A percentile compares a stretch with the other conserved stretches of the same genome.
These are phyloP conservation scores for Boloria euphrosyne DNA, from an alignment of 2,888 invertebrate species.

Conservation along the genomic window DNA sequence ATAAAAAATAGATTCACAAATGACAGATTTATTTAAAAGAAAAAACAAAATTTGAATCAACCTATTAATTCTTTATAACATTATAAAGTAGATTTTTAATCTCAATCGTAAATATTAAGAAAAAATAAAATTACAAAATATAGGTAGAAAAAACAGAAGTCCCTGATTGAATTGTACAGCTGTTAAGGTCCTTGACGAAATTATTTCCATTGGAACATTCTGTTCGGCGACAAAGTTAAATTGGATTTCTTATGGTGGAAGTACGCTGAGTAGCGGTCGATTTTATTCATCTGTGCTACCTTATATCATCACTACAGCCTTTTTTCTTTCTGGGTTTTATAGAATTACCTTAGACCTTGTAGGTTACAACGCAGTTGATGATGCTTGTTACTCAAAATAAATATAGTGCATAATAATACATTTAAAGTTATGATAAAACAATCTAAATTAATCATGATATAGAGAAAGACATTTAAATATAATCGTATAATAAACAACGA, in stretches of 20 bases:
- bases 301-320: constrained; percentile 67
- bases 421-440: no score
- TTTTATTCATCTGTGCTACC: constrained; percentile 66
- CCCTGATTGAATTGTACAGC: constrained; percentile 79
- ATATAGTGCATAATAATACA: no score
- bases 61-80: no score
- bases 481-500: no score
- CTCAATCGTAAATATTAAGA: not conserved
- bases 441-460: no score
- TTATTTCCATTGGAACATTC: constrained; percentile 80
- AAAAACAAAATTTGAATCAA: no score
- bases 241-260: constrained; percentile 79
- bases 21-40: no score
- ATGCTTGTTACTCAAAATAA: no score
- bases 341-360: no score
- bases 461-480: no score
- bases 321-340: constrained; percentile 34
- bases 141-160: constrained; percentile 64
- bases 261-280: constrained; percentile 65
- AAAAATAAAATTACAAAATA: constrained; percentile 46
- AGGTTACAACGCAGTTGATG: no score
- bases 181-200: constrained; percentile 77
- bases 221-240: constrained; percentile 79
- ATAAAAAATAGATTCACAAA: no score
- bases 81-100: not conserved